Percentiles rank a stretch among this genome's conserved stretches.
phyloP scores from a whole-genome alignment of 2,113 vertebrate species.

The Tylochromis polylepis region DNA sequence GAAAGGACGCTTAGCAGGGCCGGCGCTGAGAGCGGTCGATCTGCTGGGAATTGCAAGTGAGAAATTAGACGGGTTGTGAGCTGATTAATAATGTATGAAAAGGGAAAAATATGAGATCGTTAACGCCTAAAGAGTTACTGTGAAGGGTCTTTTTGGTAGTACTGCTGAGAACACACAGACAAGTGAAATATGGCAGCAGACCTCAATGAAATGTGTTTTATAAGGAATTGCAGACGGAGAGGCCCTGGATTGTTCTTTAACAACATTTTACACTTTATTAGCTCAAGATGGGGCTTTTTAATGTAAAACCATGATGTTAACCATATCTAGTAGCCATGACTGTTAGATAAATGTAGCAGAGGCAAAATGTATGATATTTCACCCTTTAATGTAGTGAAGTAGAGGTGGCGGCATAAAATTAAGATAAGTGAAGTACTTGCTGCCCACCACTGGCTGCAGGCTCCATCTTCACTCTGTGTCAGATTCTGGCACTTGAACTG shows the following conservation, averaged over 20 bases:
- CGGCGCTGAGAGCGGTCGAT: neutral
- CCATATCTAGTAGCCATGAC: neutral
- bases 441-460: neutral
- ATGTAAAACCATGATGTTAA: neutral
- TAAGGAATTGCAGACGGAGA: neutral
- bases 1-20: neutral
- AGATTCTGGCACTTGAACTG: neutral
- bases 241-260: neutral
- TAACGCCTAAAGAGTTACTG: neutral
- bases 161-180: neutral
- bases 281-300: neutral
- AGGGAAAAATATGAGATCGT: fast-evolving
- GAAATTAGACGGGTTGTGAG: neutral
- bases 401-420: neutral
- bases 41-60: neutral
- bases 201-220: neutral
- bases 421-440: neutral
- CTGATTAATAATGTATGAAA: neutral
- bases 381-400: neutral
- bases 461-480: neutral
- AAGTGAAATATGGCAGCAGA: fast-evolving
- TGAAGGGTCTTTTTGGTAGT: neutral
- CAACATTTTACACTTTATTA: neutral
- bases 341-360: fast-evolving
- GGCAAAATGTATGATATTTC: neutral